Evolutionary conservation across 92 coral and sea anemone genomes (phyloP).

Genomic region (Montipora capitata): DNA sequence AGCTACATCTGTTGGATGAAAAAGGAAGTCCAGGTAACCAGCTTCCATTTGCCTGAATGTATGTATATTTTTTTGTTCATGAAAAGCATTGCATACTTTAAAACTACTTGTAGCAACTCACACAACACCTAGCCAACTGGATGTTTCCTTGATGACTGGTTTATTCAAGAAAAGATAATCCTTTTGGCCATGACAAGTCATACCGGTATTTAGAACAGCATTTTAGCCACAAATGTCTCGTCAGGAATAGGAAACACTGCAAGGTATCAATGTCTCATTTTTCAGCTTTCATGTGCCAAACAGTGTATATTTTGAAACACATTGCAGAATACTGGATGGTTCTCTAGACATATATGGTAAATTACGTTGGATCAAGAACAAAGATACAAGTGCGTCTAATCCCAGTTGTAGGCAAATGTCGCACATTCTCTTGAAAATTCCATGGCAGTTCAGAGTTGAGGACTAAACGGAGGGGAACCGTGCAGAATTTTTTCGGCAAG

Average conservation of each 20-base stretch:
- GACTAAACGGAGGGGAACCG: no score
- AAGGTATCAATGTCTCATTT: no score
- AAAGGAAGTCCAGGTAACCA: not conserved
- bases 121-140: no score
- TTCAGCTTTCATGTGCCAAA: no score
- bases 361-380: not conserved
- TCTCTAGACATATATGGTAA: not conserved
- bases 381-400: conserved; percentile 18
- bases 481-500: no score
- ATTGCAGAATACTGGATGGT: not conserved
- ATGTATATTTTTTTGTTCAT: not conserved
- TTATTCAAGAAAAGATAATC: no score
- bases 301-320: not conserved
- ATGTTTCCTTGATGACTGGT: no score
- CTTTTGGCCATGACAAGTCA: no score
- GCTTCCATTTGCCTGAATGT: not conserved
- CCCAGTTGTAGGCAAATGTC: not conserved
- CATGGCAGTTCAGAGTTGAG: not conserved
- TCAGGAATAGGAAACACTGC: no score
- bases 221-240: no score
- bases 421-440: no score
- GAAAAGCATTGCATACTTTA: not conserved
- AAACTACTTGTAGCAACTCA: no score
- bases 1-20: not conserved
- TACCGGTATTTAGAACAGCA: not conserved